Evolutionary conservation across 2,797 vertebrate genomes (phyloP), one percentile per base, ranked within the genome.

Genomic region (Hypotaenidia philippensis): DNA sequence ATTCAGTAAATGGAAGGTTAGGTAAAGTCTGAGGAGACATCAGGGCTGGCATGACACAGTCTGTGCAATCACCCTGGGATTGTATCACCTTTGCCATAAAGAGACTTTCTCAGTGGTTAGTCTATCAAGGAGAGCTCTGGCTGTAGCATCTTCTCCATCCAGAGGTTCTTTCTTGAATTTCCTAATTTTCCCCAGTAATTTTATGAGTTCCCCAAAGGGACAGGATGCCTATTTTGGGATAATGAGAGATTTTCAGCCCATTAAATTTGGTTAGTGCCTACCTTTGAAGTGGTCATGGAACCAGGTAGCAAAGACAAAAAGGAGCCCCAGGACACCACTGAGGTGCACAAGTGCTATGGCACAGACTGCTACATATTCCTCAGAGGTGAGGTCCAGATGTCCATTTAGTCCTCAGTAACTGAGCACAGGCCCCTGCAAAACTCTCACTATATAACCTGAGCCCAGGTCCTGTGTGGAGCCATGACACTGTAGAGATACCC

Each of bases 401-500:
- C 23, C 56, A 5, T 5, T 3, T 9, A 40, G 31, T 2, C 59
- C 59, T 36, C 53, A 59, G 68, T 9, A 44, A 20, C 38, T 68
- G 49, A 29, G 27, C 50, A 77, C 40, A 60, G 55, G 34, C 55
- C 26, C 22, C 26, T 36, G 0, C 17, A 4, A 0, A 47, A 64
- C 50, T 19, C 36, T 65, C 45, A 25, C 11, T 25, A 1, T 3
- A 32, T 20, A 63, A 65, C 17, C 29, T 81, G 56, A 94, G 41
- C 49, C 59, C 44, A 75, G 45, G 19, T 10, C 14, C 3, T 22
- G 50, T n/a, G 31, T 65, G 76, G 76, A 3, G 5, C 45, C 47
- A 65, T 0, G 2, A 13, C 6, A 65, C 5, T 0, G 1, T 86
- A 44, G 22, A 64, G 55, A 80, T 31, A 11, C 1, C 19, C 27